phyloP scores from a whole-genome alignment of 2,113 vertebrate genomes.

The Mesoclemmys tuberculata region DNA sequence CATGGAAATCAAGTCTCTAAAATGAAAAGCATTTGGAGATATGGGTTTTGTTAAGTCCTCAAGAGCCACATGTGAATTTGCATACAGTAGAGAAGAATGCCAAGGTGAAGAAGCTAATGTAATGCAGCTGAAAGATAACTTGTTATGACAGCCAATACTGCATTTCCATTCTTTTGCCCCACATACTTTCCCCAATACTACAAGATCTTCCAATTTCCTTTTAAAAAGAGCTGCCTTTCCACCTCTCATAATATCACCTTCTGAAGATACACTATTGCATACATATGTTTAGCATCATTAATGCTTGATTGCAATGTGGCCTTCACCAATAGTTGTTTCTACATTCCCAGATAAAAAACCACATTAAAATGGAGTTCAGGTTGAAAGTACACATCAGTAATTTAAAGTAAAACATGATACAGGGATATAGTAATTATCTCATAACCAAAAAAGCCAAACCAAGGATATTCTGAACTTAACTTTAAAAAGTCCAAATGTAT shows the following conservation, averaged over 20 bases:
- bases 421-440: neutral
- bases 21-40: neutral
- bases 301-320: neutral
- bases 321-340: neutral
- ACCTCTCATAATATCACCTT: neutral
- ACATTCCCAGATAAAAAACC: neutral
- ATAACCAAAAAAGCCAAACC: neutral
- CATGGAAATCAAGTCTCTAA: neutral
- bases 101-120: neutral
- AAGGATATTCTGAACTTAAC: neutral
- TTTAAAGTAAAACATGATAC: neutral
- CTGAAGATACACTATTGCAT: neutral
- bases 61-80: neutral
- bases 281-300: neutral
- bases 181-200: neutral
- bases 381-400: neutral
- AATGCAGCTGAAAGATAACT: neutral
- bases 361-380: neutral
- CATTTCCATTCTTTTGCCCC: neutral
- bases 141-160: neutral
- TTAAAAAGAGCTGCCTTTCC: neutral
- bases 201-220: neutral
- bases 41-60: neutral
- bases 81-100: neutral
- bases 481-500: no score